Conservation (phyloP, 2,888 invertebrate species). For the Pristionchus exspectatus region DNA sequence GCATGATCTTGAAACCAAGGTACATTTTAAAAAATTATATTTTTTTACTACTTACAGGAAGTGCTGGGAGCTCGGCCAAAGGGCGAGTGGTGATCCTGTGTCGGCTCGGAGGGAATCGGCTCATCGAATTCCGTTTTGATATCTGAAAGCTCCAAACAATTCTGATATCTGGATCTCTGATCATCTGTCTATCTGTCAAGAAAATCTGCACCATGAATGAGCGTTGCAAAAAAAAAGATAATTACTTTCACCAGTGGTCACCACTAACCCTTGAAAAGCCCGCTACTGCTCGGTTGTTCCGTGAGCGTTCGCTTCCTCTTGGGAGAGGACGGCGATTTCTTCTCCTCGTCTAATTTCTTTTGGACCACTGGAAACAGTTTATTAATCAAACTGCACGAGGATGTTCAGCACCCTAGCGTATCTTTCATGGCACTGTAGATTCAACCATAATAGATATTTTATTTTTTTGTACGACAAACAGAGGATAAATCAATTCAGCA, state of each 20-base stretch:
- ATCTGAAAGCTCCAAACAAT: neutral
- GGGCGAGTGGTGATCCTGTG: conserved; percentile 13
- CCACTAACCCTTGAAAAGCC: neutral
- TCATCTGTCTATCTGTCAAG: neutral
- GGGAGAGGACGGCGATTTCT: neutral
- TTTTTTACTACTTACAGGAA: neutral
- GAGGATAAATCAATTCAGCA: neutral
- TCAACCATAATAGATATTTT: too few relatives aligned
- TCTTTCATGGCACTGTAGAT: too few relatives aligned
- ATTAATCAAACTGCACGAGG: neutral
- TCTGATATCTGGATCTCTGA: too few relatives aligned
- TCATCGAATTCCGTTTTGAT: conserved; percentile 7
- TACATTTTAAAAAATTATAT: too few relatives aligned
- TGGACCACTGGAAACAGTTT: neutral
- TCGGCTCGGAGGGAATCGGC: conserved; percentile 21
- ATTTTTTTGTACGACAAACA: neutral
- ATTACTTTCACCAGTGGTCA: too few relatives aligned
- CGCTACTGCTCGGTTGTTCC: neutral
- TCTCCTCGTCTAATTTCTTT: neutral
- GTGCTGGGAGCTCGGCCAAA: neutral
- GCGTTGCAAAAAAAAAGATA: neutral
- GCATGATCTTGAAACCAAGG: too few relatives aligned
- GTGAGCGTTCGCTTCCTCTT: neutral
- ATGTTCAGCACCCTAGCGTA: too few relatives aligned
- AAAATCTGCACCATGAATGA: too few relatives aligned